Evolutionary conservation across 2,113 vertebrate genomes (phyloP).

Genomic region (Scatophagus argus): DNA sequence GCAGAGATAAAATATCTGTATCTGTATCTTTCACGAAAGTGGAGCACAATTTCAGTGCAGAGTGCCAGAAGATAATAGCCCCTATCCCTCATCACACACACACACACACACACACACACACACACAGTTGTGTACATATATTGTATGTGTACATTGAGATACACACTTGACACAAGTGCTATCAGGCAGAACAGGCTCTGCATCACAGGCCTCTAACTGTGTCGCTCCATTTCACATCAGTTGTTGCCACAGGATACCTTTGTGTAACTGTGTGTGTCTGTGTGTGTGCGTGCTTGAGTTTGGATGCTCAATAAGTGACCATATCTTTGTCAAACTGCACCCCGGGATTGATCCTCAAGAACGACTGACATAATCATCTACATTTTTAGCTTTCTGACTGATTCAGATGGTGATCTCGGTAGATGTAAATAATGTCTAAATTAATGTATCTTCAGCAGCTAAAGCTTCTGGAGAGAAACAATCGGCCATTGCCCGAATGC

Average conservation of each 20-base stretch:
- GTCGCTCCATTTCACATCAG: constrained; percentile 35
- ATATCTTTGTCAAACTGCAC: neutral
- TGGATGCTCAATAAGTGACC: neutral
- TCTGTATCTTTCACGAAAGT: constrained; percentile 16
- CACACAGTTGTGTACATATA: constrained; percentile 11
- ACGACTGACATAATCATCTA: neutral
- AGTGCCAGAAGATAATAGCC: constrained; percentile 6
- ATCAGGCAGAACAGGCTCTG: constrained; percentile 35
- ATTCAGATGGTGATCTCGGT: neutral
- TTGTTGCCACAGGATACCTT: constrained; percentile 34
- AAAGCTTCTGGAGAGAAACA: too few relatives aligned
- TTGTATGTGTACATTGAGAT: neutral
- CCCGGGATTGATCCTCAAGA: neutral
- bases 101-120: constrained; percentile 17
- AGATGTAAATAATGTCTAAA: neutral
- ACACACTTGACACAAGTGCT: constrained; percentile 11
- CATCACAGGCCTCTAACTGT: constrained; percentile 11
- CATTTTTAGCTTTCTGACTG: neutral
- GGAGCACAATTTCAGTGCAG: constrained; percentile 10
- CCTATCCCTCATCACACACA: neutral
- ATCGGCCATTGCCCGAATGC: too few relatives aligned
- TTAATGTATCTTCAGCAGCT: neutral
- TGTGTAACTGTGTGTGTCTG: neutral
- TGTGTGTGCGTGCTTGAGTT: neutral
- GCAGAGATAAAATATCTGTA: constrained; percentile 29